Conservation (phyloP, 2,113 vertebrate genomes). For the Centrocercus urophasianus region DNA sequence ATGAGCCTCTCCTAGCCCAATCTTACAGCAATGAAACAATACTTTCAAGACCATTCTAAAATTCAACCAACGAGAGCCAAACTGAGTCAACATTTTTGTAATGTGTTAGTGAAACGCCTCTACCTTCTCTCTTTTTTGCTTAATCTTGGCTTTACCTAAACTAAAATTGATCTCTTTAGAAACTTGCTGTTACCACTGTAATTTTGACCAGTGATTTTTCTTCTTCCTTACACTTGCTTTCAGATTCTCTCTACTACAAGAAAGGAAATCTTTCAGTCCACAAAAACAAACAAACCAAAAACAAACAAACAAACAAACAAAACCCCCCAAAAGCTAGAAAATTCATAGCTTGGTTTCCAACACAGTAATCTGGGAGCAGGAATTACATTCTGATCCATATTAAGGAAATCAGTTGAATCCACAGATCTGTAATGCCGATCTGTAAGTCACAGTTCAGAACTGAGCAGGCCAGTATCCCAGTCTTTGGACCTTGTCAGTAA, state of each 20-base stretch:
- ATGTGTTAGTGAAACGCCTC: not conserved
- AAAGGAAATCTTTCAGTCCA: not conserved
- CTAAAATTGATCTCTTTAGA: not conserved
- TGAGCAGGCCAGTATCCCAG: not conserved
- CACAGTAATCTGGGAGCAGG: not conserved
- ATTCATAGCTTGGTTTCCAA: not conserved
- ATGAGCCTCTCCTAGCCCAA: not conserved
- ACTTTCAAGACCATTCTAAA: not conserved
- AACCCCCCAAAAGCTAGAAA: not conserved
- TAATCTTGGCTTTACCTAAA: not conserved
- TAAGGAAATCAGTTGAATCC: not conserved
- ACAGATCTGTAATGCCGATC: not conserved
- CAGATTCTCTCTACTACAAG: not conserved
- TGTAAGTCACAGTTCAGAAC: not conserved
- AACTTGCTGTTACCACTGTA: not conserved
- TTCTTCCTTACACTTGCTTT: not conserved
- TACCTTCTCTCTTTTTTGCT: not conserved
- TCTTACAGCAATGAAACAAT: constrained; percentile 3
- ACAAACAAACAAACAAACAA: not conserved
- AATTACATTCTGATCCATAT: not conserved
- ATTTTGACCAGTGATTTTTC: not conserved
- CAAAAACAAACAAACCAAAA: not conserved
- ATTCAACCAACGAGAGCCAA: not conserved
- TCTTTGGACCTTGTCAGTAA: not conserved
- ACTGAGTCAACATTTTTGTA: not conserved